These are phyloP conservation scores for Pseudopipra pipra DNA, from an alignment of 2,113 vertebrate genomes.

Conservation along the genomic window DNA sequence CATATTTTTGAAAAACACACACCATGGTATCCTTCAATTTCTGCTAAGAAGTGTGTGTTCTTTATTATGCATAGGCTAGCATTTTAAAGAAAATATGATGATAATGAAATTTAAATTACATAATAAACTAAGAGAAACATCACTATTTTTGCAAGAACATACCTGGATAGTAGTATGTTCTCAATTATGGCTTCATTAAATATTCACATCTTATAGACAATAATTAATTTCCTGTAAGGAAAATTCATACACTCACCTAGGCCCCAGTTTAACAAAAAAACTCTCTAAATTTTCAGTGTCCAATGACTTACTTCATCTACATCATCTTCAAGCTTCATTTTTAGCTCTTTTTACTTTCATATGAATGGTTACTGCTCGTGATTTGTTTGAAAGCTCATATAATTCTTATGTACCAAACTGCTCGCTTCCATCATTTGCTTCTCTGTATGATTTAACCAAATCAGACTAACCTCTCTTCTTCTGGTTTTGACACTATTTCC, in stretches of 20 bases:
- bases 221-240: not conserved
- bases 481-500: not conserved
- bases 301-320: not conserved
- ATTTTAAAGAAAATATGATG: not conserved
- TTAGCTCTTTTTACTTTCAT: not conserved
- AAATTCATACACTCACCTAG: not conserved
- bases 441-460: not conserved
- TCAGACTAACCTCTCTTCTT: not conserved
- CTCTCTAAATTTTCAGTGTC: not conserved
- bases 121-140: not conserved
- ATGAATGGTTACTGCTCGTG: not conserved
- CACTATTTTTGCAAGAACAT: not conserved
- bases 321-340: not conserved
- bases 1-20: not conserved
- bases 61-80: not conserved
- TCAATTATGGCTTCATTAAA: not conserved
- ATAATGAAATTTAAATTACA: not conserved
- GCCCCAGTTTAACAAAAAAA: not conserved
- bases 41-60: not conserved
- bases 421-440: not conserved
- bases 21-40: not conserved
- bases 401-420: not conserved
- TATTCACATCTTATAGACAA: not conserved
- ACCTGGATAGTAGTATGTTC: not conserved
- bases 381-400: not conserved